Evolutionary conservation across 2,113 vertebrate genomes (phyloP), one percentile per base, ranked within the genome.

Genomic region (Pipra filicauda): DNA sequence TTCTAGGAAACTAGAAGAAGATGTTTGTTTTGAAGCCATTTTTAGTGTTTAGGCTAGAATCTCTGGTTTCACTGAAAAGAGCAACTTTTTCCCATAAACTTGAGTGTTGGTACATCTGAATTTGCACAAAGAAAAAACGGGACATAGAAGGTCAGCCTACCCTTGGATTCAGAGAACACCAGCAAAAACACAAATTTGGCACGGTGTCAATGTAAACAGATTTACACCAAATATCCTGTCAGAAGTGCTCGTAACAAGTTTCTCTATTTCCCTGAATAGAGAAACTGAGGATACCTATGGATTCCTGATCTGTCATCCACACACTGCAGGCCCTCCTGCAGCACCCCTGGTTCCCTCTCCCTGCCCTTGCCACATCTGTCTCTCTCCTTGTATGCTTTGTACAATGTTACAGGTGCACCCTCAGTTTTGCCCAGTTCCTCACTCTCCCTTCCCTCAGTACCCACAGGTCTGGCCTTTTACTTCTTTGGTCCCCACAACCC

Each of bases 161-260:
- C 6, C 18, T 73, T 75, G 74, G 69, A 70, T 67, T 88, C 87
- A 92, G 92, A 87, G 86, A 91, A 94, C 54, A 82, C 70, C 87
- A 95, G 83, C 44, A 66, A 96, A 96, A 35, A 93, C 91, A 72
- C 86, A 89, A 44, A 74, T 84, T 66, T 94, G 96, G 65, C 94
- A n/a, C 16, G 22, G 24, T 83, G 96, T 96, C 97, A 97, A 13
- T 41, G 72, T 90, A 95, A 97, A 84, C 74, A 92, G 87, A 85
- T 44, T 66, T 87, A 79, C 52, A 91, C 75, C 81, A 87, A 76
- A 76, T 79, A 73, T 44, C n/a, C 48, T 71, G 84, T 85, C 51
- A 64, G 61, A 77, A 93, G 37, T 69, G 27, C 86, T 86, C 23
- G 6, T 71, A 93, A 81, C 52, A 86, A 78, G 37, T 64, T 94